Evolutionary conservation across 2,888 invertebrate species (phyloP), one percentile per base, ranked within the genome.

Genomic region (Callyntrura sp.): DNA sequence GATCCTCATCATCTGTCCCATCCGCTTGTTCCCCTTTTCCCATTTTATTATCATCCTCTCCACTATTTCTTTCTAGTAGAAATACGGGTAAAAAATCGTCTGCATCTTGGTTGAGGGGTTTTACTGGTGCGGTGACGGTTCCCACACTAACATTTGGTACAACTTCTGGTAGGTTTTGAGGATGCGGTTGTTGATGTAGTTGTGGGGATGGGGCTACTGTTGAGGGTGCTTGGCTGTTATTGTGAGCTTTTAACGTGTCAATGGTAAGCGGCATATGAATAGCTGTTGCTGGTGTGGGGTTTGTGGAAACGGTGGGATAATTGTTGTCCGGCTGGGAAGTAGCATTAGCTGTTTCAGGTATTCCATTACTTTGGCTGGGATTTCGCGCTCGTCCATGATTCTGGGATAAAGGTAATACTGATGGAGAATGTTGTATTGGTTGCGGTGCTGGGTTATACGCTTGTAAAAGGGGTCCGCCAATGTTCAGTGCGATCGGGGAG

Each of bases 81-180:
- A 93, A 88, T 8, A 91, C 82, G n/a, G 93, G 93, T n/a, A 93
- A 88, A 68, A 91, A 91, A 8, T 85, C 65, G 51, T 85, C 86
- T 9, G 48, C 20, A 25, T 90, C 79, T 81, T 65, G 76, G 25
- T 55, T 55, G 17, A 73, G 48, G 23, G 57, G 82, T 14, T 82
- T 65, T 23, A 81, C 12, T 81, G 78, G 78, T 45, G 28, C 45
- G n/a, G n/a, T n/a, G n/a, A n/a, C n/a, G n/a, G 28, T 35, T 28
- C 88, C 83, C 45, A 11, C 23, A 23, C 60, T 23, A 28, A 12
- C 2, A 62, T 79, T 79, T 0, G 2, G n/a, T 60, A 17, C 12
- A 45, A 35, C 3, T 62, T 2, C 35, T 60, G 14, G 60, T 43
- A 45, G 35, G 35, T 35, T 35, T 35, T 35, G 35, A 35, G 35